Evolutionary conservation across 2,113 vertebrate genomes (phyloP).

Genomic region (Corythoichthys intestinalis): DNA sequence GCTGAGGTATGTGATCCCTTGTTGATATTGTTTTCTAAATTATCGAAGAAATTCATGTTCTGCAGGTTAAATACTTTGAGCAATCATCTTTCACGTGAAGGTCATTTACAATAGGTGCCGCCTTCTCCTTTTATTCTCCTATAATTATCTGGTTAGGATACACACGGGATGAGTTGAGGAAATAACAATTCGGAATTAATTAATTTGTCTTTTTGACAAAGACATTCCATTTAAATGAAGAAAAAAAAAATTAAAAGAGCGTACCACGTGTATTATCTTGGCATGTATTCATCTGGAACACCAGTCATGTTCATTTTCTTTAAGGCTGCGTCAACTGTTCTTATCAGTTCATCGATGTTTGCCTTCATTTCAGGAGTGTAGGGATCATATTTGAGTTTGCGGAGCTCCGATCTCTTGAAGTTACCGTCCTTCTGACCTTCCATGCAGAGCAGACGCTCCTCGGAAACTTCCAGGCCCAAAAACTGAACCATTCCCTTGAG

Average conservation of each 20-base stretch:
- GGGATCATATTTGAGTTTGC: constrained; percentile 91
- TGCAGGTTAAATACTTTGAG: no score
- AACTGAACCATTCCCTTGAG: constrained; percentile 88
- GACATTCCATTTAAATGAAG: constrained; percentile 6
- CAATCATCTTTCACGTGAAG: no score
- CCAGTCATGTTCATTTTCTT: constrained; percentile 82
- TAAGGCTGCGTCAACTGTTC: constrained; percentile 80
- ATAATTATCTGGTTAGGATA: not conserved
- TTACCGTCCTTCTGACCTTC: constrained; percentile 96
- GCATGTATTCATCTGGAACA: constrained; percentile 87
- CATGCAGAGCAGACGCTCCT: constrained; percentile 92
- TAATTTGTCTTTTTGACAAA: not conserved
- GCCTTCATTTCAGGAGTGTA: constrained; percentile 86
- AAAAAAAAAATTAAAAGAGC: constrained; percentile 2
- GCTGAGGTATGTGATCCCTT: no score
- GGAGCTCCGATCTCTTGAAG: constrained; percentile 91
- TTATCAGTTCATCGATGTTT: constrained; percentile 81
- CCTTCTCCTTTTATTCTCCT: no score
- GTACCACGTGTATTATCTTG: constrained; percentile 80
- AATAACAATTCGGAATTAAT: not conserved
- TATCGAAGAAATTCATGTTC: no score
- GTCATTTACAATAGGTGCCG: no score
- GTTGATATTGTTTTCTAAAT: no score
- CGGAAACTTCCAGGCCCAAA: constrained; percentile 77
- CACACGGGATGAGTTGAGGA: constrained; percentile 15